Evolutionary conservation across 1,140 invertebrate genomes (phyloP).

Genomic region (Anastatus disparis): DNA sequence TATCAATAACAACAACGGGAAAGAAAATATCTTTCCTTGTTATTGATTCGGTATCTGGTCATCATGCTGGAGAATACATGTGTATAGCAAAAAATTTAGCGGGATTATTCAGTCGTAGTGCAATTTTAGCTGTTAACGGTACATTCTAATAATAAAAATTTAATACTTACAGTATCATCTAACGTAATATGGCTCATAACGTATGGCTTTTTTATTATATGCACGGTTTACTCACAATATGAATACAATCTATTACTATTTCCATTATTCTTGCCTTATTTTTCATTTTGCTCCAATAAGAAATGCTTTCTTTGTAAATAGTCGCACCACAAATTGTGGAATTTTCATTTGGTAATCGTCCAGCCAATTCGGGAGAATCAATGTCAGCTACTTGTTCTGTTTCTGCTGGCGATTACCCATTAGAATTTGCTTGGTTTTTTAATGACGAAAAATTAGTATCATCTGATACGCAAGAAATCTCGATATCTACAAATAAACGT

Average conservation of each 20-base stretch:
- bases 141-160: slow-evolving; percentile 42
- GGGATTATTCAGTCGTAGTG: slow-evolving; percentile 72
- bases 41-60: slow-evolving; percentile 71
- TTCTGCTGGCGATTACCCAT: slow-evolving; percentile 77
- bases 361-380: slow-evolving; percentile 80
- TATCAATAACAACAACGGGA: slow-evolving; percentile 66
- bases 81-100: slow-evolving; percentile 75
- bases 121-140: slow-evolving; percentile 74
- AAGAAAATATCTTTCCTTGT: slow-evolving; percentile 69
- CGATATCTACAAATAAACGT: slow-evolving; percentile 61
- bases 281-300: slow-evolving; percentile 67
- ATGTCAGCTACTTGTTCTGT: slow-evolving; percentile 81
- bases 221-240: neutral
- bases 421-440: slow-evolving; percentile 78
- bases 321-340: slow-evolving; percentile 79
- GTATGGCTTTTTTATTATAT: neutral
- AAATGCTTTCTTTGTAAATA: slow-evolving; percentile 52
- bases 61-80: slow-evolving; percentile 74
- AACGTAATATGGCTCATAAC: neutral
- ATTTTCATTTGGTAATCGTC: slow-evolving; percentile 73
- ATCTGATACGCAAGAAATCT: slow-evolving; percentile 59
- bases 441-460: slow-evolving; percentile 69
- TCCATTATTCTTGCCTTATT: slow-evolving; percentile 74
- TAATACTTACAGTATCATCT: neutral
- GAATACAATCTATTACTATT: slow-evolving; percentile 42